Conservation (phyloP, 2,113 vertebrate species). For the Anguilla rostrata region DNA sequence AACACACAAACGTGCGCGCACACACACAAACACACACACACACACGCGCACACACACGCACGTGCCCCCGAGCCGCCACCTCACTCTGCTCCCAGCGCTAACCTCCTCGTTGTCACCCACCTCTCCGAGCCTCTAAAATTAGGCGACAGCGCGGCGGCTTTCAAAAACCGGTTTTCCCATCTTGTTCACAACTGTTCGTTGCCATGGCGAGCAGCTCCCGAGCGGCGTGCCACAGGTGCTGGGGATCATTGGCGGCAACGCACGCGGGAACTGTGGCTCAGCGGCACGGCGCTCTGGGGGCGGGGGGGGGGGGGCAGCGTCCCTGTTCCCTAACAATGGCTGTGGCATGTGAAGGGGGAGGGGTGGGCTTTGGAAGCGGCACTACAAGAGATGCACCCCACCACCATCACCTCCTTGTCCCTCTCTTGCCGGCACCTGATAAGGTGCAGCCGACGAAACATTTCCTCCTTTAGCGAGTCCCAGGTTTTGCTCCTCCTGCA, state of each 20-base stretch:
- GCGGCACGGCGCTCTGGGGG: background rate
- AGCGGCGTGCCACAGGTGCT: constrained; percentile 60
- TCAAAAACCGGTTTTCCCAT: constrained; percentile 11
- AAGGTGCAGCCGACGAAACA: constrained; percentile 11
- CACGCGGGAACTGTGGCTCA: background rate
- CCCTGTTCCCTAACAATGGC: background rate
- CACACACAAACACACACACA: constrained; percentile 5
- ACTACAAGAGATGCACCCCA: background rate
- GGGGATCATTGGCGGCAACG: constrained; percentile 20
- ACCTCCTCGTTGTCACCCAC: background rate
- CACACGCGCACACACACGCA: background rate
- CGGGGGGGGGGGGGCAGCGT: background rate
- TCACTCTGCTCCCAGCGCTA: background rate
- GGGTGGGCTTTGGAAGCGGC: no score
- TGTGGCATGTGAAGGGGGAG: background rate
- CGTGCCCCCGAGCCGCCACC: background rate
- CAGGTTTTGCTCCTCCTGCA: background rate
- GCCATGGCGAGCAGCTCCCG: constrained; percentile 54
- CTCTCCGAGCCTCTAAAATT: background rate
- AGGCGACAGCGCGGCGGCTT: background rate
- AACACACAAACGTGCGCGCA: background rate
- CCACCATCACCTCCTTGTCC: background rate
- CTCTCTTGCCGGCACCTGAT: background rate
- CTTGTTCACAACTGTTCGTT: constrained; percentile 44
- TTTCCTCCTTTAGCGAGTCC: constrained; percentile 39